Evolutionary conservation across 53 echinoderm and acorn worm genomes (phyloP).

Genomic region (Holothuria leucospilota): DNA sequence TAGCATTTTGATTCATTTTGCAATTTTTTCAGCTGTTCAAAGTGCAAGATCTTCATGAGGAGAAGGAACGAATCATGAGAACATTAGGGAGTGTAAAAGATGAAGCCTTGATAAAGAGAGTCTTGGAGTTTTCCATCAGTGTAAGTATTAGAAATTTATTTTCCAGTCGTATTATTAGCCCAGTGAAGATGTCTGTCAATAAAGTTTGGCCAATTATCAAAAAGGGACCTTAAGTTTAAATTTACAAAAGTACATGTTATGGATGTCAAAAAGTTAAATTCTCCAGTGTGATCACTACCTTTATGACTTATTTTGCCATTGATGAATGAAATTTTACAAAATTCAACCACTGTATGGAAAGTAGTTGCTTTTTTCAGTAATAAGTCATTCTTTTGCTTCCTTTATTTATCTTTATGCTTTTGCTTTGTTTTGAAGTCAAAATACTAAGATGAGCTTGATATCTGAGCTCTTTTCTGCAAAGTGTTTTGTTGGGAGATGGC

Average conservation of each 20-base stretch:
- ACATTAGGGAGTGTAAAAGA: slow-evolving; percentile 85
- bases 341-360: no score
- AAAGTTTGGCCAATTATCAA: not conserved
- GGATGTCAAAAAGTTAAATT: not conserved
- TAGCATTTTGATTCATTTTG: not conserved
- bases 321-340: no score
- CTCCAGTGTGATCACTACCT: no score
- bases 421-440: no score
- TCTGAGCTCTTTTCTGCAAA: no score
- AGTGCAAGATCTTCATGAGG: slow-evolving; percentile 93
- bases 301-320: no score
- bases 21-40: slow-evolving; percentile 72
- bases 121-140: slow-evolving; percentile 88
- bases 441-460: no score
- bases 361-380: no score
- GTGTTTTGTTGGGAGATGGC: no score
- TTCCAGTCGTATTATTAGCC: no score
- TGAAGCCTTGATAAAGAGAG: slow-evolving; percentile 75
- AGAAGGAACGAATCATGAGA: slow-evolving; percentile 93
- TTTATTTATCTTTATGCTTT: no score
- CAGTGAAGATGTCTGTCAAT: not conserved
- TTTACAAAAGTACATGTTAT: not conserved
- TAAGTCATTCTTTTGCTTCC: no score
- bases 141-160: slow-evolving; percentile 62
- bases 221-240: not conserved